These are phyloP conservation scores for Hymenochirus boettgeri DNA, from an alignment of 2,113 vertebrate genomes.

Conservation along the genomic window DNA sequence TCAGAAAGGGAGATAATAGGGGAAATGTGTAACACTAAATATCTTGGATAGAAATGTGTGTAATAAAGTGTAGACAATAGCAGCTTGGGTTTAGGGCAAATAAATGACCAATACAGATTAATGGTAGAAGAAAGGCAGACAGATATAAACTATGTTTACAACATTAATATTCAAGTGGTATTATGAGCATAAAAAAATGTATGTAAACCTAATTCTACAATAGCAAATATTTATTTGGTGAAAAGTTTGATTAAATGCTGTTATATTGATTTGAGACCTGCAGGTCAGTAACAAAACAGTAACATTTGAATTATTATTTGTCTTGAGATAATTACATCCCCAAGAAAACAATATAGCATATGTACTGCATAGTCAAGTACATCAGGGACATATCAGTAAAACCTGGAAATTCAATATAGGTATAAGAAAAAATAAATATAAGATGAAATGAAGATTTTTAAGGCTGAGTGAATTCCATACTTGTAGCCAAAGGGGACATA, in stretches of 20 bases:
- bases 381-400: neutral
- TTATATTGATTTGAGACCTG: neutral
- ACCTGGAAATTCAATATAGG: neutral
- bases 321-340: neutral
- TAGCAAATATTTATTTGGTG: neutral
- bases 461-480: conserved; percentile 11
- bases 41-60: too few relatives aligned
- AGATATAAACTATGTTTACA: too few relatives aligned
- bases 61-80: too few relatives aligned
- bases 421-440: conserved; percentile 1
- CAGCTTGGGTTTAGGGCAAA: too few relatives aligned
- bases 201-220: too few relatives aligned
- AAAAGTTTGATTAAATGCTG: neutral
- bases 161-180: too few relatives aligned
- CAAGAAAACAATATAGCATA: neutral
- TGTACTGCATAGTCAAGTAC: neutral
- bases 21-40: too few relatives aligned
- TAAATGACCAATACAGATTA: too few relatives aligned
- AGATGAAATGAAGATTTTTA: conserved; percentile 17
- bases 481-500: conserved; percentile 1
- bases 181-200: too few relatives aligned
- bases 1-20: too few relatives aligned
- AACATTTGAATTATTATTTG: neutral
- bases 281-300: neutral
- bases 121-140: too few relatives aligned